A percentile compares a stretch with the other conserved stretches of the same genome.
Conservation (phyloP, 2,888 invertebrate genomes). For the Athalia circularis region DNA sequence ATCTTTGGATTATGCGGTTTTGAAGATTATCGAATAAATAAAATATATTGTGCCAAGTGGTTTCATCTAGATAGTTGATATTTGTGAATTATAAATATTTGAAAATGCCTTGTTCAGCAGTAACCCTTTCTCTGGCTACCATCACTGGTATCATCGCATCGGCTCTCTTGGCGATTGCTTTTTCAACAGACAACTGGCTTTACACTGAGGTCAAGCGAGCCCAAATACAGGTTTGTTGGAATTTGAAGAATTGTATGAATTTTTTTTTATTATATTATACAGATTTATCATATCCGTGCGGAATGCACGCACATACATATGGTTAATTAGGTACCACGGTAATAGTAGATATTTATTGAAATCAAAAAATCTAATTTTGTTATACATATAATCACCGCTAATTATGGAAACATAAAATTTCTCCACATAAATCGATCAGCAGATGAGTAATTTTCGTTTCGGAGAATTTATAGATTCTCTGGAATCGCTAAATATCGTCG, state of each 20-base stretch:
- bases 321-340: too few relatives aligned
- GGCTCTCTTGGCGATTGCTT: slow-evolving; percentile 93
- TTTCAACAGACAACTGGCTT: slow-evolving; percentile 98
- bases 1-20: too few relatives aligned
- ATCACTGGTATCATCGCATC: slow-evolving; percentile 97
- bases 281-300: neutral
- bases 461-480: neutral
- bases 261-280: neutral
- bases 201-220: slow-evolving; percentile 93
- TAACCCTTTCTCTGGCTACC: slow-evolving; percentile 95
- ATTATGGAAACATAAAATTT: too few relatives aligned
- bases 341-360: too few relatives aligned
- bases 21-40: neutral
- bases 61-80: neutral
- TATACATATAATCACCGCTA: too few relatives aligned
- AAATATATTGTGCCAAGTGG: neutral
- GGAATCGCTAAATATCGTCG: neutral
- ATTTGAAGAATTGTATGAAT: slow-evolving; percentile 19
- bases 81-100: neutral
- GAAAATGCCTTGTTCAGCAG: slow-evolving; percentile 95
- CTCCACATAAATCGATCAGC: neutral
- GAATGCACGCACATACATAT: too few relatives aligned
- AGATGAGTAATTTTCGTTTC: neutral
- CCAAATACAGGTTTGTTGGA: slow-evolving; percentile 85
- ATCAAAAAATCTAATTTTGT: too few relatives aligned